phyloP scores from a whole-genome alignment of 2,888 invertebrate genomes.

The Chesias legatella region DNA sequence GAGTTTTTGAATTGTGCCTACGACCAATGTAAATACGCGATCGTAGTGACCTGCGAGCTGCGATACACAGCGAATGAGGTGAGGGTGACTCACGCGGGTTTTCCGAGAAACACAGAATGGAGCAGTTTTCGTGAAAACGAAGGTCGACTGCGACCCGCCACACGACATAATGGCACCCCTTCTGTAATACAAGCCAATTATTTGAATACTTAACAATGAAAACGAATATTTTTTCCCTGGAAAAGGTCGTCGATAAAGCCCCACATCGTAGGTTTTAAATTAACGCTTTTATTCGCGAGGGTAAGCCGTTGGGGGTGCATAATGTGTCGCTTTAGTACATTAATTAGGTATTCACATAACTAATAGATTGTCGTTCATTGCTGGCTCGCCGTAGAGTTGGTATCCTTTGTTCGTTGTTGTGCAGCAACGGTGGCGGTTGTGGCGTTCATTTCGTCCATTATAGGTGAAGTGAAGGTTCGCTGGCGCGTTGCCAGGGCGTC shows the following conservation, averaged over 20 bases:
- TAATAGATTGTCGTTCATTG: slow-evolving; percentile 13
- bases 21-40: slow-evolving; percentile 72
- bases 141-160: slow-evolving; percentile 53
- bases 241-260: slow-evolving; percentile 29
- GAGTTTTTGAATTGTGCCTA: slow-evolving; percentile 77
- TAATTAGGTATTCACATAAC: slow-evolving; percentile 2
- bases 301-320: too few relatives aligned
- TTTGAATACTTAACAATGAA: slow-evolving; percentile 32
- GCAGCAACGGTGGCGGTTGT: slow-evolving; percentile 39
- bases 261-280: slow-evolving; percentile 20
- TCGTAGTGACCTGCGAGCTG: slow-evolving; percentile 61
- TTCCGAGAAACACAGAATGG: slow-evolving; percentile 70
- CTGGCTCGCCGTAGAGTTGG: slow-evolving; percentile 28
- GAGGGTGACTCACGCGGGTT: slow-evolving; percentile 74
- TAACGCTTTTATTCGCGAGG: slow-evolving; percentile 40
- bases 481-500: slow-evolving; percentile 71
- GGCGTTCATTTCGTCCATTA: slow-evolving; percentile 44
- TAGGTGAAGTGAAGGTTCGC: slow-evolving; percentile 67
- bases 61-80: slow-evolving; percentile 58
- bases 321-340: too few relatives aligned
- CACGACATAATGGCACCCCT: slow-evolving; percentile 39
- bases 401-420: slow-evolving; percentile 26
- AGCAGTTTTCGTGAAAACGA: slow-evolving; percentile 74
- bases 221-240: slow-evolving; percentile 24
- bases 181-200: slow-evolving; percentile 39